These are phyloP conservation scores for Myiotriccus ornatus DNA, from an alignment of 2,797 vertebrate species.

Conservation along the genomic window DNA sequence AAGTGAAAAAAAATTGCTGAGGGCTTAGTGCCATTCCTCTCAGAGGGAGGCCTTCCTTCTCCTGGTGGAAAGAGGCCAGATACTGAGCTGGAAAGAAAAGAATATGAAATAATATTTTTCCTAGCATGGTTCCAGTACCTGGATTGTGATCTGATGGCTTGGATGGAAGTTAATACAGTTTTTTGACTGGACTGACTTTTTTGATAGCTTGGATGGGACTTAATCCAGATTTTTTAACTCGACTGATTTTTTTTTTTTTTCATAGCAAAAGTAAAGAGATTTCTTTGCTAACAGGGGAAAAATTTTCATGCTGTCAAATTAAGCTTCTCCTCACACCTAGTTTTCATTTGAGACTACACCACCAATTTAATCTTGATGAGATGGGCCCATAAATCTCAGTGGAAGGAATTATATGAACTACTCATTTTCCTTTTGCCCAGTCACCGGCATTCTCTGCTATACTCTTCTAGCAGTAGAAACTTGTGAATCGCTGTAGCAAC, in stretches of 20 bases:
- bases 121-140: conserved; percentile 59
- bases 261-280: neutral
- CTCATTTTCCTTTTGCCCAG: neutral
- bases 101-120: conserved; percentile 69
- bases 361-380: neutral
- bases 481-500: neutral
- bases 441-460: accelerated
- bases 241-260: neutral
- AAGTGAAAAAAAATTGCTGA: neutral
- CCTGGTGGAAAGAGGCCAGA: conserved; percentile 47
- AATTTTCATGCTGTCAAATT: conserved; percentile 40
- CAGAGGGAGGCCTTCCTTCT: conserved; percentile 48
- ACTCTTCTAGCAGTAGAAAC: neutral
- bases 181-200: conserved; percentile 21
- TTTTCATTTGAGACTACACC: neutral
- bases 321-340: conserved; percentile 26
- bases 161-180: conserved; percentile 12
- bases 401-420: neutral
- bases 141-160: conserved; percentile 53
- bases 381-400: conserved; percentile 5
- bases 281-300: conserved; percentile 31
- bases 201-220: conserved; percentile 12
- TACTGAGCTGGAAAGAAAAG: conserved; percentile 43
- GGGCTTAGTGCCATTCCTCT: conserved; percentile 32
- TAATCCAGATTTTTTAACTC: conserved; percentile 18